Evolutionary conservation across 1,140 invertebrate genomes (phyloP).

Genomic region (Zaprionus africanus): DNA sequence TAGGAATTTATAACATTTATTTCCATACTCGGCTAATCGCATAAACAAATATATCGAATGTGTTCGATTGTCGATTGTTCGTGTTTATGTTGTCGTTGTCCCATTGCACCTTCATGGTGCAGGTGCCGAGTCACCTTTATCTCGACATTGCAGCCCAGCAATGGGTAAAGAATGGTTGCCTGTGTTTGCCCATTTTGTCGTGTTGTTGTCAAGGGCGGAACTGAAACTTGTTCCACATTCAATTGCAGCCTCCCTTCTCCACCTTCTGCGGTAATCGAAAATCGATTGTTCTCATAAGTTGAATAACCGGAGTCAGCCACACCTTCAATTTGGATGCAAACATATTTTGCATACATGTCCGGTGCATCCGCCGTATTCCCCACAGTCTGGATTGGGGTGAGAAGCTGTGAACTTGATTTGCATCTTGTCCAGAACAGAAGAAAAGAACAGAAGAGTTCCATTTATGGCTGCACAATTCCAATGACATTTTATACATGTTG

Average conservation of each 20-base stretch:
- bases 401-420: constrained; percentile 51
- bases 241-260: constrained; percentile 36
- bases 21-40: constrained; percentile 19
- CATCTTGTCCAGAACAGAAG: constrained; percentile 22
- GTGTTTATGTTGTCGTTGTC: constrained; percentile 11
- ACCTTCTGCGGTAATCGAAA: constrained; percentile 57
- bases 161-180: constrained; percentile 41
- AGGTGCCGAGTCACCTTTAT: constrained; percentile 49
- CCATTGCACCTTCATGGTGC: constrained; percentile 11
- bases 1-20: constrained; percentile 50
- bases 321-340: constrained; percentile 46
- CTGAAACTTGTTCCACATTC: constrained; percentile 25
- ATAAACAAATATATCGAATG: constrained; percentile 51
- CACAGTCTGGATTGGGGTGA: neutral
- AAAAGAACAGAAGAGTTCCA: neutral
- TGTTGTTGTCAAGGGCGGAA: constrained; percentile 9
- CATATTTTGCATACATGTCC: constrained; percentile 49
- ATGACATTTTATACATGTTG: neutral
- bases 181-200: constrained; percentile 26
- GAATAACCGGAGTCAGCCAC: constrained; percentile 19
- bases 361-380: constrained; percentile 31
- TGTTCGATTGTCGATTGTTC: constrained; percentile 21
- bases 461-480: neutral
- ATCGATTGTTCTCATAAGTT: constrained; percentile 61
- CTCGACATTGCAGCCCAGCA: constrained; percentile 26